Evolutionary conservation across 2,113 vertebrate genomes (phyloP).

Genomic region (Nothobranchius furzeri): DNA sequence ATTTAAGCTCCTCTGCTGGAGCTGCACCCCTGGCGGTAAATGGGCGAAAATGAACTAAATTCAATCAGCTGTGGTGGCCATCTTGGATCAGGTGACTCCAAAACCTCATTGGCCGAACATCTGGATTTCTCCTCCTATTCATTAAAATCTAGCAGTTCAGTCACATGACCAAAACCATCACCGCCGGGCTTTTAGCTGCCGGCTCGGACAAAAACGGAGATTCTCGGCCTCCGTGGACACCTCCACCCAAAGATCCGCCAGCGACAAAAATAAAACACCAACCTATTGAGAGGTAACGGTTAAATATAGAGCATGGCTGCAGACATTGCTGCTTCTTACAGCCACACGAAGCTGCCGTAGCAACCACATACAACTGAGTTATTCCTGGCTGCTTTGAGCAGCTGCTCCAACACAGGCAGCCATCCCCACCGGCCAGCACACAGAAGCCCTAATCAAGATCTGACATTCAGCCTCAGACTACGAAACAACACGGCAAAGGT

Average conservation of each 20-base stretch:
- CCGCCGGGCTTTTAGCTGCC: too few relatives aligned
- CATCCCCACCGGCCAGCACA: slow-evolving; percentile 37
- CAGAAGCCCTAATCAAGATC: slow-evolving; percentile 33
- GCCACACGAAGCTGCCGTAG: slow-evolving; percentile 60
- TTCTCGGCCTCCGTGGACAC: neutral
- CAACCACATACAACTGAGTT: slow-evolving; percentile 62
- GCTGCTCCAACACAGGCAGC: slow-evolving; percentile 58
- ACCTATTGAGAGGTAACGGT: slow-evolving; percentile 9
- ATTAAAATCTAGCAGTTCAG: too few relatives aligned
- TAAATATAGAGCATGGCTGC: slow-evolving; percentile 17
- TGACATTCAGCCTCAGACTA: slow-evolving; percentile 49
- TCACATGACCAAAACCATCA: too few relatives aligned
- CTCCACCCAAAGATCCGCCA: slow-evolving; percentile 10
- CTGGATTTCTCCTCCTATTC: too few relatives aligned
- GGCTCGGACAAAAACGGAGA: too few relatives aligned
- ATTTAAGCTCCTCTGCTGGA: too few relatives aligned
- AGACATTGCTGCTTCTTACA: slow-evolving; percentile 28
- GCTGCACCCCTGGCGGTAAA: too few relatives aligned
- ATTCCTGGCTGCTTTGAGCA: slow-evolving; percentile 65
- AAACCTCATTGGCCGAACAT: too few relatives aligned
- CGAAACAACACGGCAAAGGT: slow-evolving; percentile 41
- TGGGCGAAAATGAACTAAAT: too few relatives aligned
- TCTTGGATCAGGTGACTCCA: too few relatives aligned
- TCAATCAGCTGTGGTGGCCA: too few relatives aligned
- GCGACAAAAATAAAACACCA: slow-evolving; percentile 14